Percentiles rank a stretch among this genome's conserved stretches.
phyloP scores from a whole-genome alignment of 1,140 invertebrate species.

The Lepidurus apus region DNA sequence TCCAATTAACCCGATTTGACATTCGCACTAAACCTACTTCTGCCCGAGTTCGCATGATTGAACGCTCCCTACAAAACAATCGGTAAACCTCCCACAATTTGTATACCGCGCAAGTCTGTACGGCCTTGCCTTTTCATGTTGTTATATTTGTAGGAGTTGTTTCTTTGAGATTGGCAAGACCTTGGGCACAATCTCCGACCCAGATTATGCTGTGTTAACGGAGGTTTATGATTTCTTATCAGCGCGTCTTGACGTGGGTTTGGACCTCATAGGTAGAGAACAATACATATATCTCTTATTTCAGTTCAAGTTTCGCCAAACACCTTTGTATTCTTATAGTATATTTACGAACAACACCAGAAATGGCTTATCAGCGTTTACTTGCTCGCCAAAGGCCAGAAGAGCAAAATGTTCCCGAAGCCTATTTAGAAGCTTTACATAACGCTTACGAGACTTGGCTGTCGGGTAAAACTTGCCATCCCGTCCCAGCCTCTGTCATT shows the following conservation, averaged over 20 bases:
- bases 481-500: background rate
- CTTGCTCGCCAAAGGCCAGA: slow-evolving; percentile 49
- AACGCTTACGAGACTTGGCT: slow-evolving; percentile 48
- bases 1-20: slow-evolving; percentile 79
- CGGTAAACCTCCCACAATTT: slow-evolving; percentile 44
- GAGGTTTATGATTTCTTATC: slow-evolving; percentile 28
- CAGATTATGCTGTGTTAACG: slow-evolving; percentile 19
- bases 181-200: slow-evolving; percentile 27
- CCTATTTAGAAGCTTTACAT: slow-evolving; percentile 49
- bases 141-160: slow-evolving; percentile 18
- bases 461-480: background rate
- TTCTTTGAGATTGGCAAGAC: slow-evolving; percentile 31
- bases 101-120: background rate
- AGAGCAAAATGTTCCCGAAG: slow-evolving; percentile 45
- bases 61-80: slow-evolving; percentile 76
- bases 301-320: background rate
- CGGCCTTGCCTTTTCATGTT: background rate
- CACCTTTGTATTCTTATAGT: slow-evolving; percentile 40
- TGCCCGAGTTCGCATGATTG: slow-evolving; percentile 75
- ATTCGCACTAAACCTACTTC: slow-evolving; percentile 60
- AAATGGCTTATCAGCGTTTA: slow-evolving; percentile 51
- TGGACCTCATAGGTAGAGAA: slow-evolving; percentile 32
- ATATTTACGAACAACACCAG: slow-evolving; percentile 52
- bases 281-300: background rate
- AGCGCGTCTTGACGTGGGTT: background rate